These are phyloP conservation scores for Neodon shergylaensis DNA, from an alignment of 2,113 vertebrate genomes.

Conservation along the genomic window DNA sequence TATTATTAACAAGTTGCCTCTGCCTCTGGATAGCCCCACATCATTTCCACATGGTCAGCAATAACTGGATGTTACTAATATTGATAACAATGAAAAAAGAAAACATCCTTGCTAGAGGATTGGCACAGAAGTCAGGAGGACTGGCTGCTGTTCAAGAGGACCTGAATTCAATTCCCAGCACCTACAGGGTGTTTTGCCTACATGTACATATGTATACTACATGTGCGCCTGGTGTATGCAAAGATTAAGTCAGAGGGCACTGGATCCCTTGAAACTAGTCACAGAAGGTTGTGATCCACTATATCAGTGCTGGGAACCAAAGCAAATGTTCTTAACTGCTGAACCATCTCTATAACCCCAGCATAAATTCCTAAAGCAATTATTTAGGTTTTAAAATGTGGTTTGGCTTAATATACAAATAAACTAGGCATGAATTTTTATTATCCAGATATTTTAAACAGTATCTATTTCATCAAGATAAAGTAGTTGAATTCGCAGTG, in stretches of 20 bases:
- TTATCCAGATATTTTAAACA: neutral
- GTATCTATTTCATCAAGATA: neutral
- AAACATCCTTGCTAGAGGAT: neutral
- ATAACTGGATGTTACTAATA: neutral
- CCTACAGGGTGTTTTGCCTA: neutral
- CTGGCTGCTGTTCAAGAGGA: neutral
- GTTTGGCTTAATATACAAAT: constrained; percentile 21
- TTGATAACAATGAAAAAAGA: neutral
- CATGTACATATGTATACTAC: neutral
- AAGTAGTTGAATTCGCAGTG: constrained; percentile 4
- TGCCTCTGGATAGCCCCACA: neutral
- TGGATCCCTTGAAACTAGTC: neutral
- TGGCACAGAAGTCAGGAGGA: neutral
- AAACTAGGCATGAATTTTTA: neutral
- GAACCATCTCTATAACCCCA: neutral
- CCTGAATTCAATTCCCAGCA: neutral
- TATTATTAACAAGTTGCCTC: neutral
- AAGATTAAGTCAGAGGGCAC: neutral
- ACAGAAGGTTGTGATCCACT: neutral
- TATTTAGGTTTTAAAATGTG: constrained; percentile 49
- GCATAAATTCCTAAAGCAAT: neutral
- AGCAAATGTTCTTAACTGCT: neutral
- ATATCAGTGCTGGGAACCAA: neutral
- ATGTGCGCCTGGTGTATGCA: neutral
- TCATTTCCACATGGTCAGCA: neutral